Base-by-base conservation (phyloP, 2,113 vertebrate genomes). In the Trochalopteron elliotii region DNA sequence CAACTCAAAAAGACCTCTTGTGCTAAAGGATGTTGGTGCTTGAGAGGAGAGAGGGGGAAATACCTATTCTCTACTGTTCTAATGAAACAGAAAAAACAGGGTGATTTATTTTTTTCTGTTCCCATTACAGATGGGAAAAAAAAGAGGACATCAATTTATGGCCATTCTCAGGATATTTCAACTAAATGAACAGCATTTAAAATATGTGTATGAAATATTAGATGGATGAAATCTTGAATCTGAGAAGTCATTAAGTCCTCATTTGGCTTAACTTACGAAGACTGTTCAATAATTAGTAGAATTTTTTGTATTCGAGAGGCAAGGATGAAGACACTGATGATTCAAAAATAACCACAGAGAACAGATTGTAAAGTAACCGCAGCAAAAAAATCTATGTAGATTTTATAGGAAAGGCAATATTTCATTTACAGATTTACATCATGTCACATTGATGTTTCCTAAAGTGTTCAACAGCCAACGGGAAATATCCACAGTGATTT, bases 231-330 rank as follows among this genome's bases (percentile, higher is more conserved):
- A 77, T n/a, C 60, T 78, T 75, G 72, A 81, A 59, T 87, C 42
- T 70, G 64, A 93, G 64, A 87, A 96, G 57, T 70, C 83, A 89
- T 95, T 93, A 95, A 89, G 47, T 61, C 79, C 60, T 90, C 84
- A 83, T 87, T 93, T 95, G 70, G 57, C 76, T 92, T 89, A 63
- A 87, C 39, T 90, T 72, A 27, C 24, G 83, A 64, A 91, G 40
- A 79, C n/a, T 74, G 75, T 53, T 94, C 70, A 87, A 79, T 79
- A 91, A 94, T 89, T 91, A 96, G 83, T 82, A 28, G 60, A 67
- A 12, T 85, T 89, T 91, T 95, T 96, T 75, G 76, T 82, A 87
- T 95, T 91, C 30, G 18, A 47, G 45, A 61, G 45, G 42, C n/a
- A 93, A 89, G 11, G 40, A 87, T 56, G 76, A 94, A 87, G 77